Percentiles rank a stretch among this genome's conserved stretches.
Conservation (phyloP, 2,113 vertebrate species). For the Python bivittatus region DNA sequence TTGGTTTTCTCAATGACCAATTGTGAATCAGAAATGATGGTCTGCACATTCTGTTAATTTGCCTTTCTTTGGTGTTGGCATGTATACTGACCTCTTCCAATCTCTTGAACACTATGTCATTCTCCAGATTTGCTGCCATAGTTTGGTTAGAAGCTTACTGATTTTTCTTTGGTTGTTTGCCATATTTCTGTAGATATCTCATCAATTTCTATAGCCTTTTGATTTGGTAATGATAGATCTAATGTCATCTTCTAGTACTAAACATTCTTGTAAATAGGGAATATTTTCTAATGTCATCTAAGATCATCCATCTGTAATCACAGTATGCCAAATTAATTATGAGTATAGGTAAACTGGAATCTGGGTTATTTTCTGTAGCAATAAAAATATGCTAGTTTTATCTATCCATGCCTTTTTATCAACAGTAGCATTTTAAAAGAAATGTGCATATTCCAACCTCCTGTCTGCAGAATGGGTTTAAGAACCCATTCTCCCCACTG, state of each 20-base stretch:
- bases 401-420: background rate
- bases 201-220: background rate
- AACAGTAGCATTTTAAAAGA: background rate
- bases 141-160: background rate
- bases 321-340: background rate
- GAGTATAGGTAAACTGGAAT: background rate
- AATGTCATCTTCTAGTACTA: background rate
- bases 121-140: background rate
- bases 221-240: background rate
- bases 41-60: background rate
- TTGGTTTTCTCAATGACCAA: background rate
- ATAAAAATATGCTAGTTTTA: background rate
- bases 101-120: background rate
- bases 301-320: background rate
- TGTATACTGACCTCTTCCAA: background rate
- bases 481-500: too few relatives aligned
- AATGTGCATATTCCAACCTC: background rate
- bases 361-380: background rate
- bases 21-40: background rate
- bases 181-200: background rate
- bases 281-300: background rate
- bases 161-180: background rate
- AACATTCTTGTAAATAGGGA: background rate
- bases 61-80: background rate
- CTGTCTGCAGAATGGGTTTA: background rate